A percentile compares a stretch with the other conserved stretches of the same genome.
Evolutionary conservation across 2,888 invertebrate species (phyloP).

Genomic region (Neoitamus cyanurus): DNA sequence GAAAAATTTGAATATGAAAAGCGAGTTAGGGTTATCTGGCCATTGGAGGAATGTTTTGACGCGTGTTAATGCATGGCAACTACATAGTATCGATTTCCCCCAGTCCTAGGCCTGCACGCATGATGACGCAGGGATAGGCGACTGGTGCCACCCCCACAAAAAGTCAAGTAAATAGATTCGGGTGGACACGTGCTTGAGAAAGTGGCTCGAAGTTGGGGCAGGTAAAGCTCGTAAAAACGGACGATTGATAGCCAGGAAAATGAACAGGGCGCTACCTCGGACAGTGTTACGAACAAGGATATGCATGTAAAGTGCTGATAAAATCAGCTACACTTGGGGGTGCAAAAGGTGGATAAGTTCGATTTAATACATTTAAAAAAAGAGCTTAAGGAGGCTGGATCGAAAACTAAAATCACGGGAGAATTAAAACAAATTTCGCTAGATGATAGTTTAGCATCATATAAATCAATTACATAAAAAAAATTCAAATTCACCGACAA

Average conservation of each 20-base stretch:
- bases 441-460: too few relatives aligned
- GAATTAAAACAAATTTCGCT: too few relatives aligned
- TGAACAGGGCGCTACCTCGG: background rate
- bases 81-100: background rate
- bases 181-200: background rate
- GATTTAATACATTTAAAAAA: background rate
- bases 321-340: background rate
- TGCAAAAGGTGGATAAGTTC: background rate
- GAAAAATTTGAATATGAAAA: constrained; percentile 7
- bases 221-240: background rate
- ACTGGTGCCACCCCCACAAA: background rate
- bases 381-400: too few relatives aligned
- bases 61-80: background rate
- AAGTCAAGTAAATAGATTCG: background rate
- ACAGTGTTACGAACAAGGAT: background rate
- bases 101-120: background rate
- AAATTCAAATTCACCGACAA: too few relatives aligned
- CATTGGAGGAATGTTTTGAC: constrained; percentile 3
- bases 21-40: background rate
- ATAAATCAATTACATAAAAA: too few relatives aligned
- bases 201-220: background rate
- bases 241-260: background rate
- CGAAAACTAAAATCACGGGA: too few relatives aligned
- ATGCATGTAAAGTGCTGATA: background rate
- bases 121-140: background rate